Evolutionary conservation across 2,888 invertebrate species (phyloP), one percentile per base, ranked within the genome.

Genomic region (Nysson spinosus): DNA sequence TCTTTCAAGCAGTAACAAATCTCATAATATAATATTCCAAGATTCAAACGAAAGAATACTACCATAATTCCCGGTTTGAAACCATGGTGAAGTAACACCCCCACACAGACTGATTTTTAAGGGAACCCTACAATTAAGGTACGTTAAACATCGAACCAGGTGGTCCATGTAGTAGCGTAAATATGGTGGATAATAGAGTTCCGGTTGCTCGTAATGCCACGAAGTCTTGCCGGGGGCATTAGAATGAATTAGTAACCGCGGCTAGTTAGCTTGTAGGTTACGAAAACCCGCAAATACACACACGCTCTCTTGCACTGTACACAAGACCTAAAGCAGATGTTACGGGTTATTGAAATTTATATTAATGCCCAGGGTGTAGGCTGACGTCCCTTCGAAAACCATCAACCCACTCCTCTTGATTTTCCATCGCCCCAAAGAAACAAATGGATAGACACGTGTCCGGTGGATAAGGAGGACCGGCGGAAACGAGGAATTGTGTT

Each of bases 331-430:
- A 19, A 32, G 52, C 67, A 52, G 66, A 56, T 67, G 69, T 62
- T 35, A 69, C 50, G 46, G 63, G 74, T 79, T 78, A 79, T 81
- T 79, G 78, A 82, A 82, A 81, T 80, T 81, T 80, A 76, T 78
- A 79, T 82, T 74, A 73, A 80, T 76, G 75, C 69, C 71, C 58
- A 72, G 72, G 68, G 72, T 73, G 72, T 74, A 67, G 26, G 56
- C 63, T 62, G 55, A 62, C 58, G 61, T 49, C 62, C 57, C n/a
- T n/a, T n/a, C n/a, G n/a, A n/a, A n/a, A n/a, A n/a, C n/a, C n/a
- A n/a, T n/a, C n/a, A n/a, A n/a, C n/a, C n/a, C n/a, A n/a, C n/a
- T n/a, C n/a, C n/a, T n/a, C n/a, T n/a, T n/a, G n/a, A 56, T 66
- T 69, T 37, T 44, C 17, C 30, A 37, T 52, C 52, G 30, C 6